Percentiles rank a stretch among this genome's conserved stretches.
These are phyloP conservation scores for Spicauda simplicius DNA, from an alignment of 2,888 invertebrate species.

Conservation along the genomic window DNA sequence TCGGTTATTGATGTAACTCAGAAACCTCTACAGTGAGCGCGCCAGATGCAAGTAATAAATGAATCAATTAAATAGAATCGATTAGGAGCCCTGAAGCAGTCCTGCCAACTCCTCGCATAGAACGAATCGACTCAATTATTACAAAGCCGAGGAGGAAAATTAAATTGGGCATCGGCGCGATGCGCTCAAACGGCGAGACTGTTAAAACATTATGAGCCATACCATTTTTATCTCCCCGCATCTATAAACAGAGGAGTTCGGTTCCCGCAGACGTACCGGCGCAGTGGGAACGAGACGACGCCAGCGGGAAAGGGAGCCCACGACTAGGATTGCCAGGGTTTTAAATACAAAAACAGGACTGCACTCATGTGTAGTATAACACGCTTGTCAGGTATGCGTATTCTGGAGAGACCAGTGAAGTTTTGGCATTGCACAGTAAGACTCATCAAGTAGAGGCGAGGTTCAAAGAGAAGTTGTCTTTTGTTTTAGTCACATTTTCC, in stretches of 20 bases:
- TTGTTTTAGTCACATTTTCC: no score
- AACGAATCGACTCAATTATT: slow-evolving; percentile 81
- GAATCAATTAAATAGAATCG: slow-evolving; percentile 73
- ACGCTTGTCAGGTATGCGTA: no score
- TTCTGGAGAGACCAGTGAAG: no score
- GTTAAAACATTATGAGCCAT: slow-evolving; percentile 83
- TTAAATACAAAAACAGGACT: not conserved
- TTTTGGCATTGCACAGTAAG: no score
- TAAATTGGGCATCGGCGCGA: slow-evolving; percentile 70
- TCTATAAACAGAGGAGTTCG: slow-evolving; percentile 66
- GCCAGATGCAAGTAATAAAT: slow-evolving; percentile 54
- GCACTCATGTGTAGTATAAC: no score
- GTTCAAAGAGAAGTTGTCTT: no score
- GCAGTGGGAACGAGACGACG: slow-evolving; percentile 68
- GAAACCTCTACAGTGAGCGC: not conserved
- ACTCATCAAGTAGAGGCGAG: no score
- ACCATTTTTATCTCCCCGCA: slow-evolving; percentile 79
- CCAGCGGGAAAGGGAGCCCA: slow-evolving; percentile 53
- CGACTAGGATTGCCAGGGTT: slow-evolving; percentile 37
- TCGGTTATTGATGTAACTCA: not conserved
- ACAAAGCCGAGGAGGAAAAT: slow-evolving; percentile 73
- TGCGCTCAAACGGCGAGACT: slow-evolving; percentile 68
- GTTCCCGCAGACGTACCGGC: slow-evolving; percentile 77
- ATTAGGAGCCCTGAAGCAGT: slow-evolving; percentile 61
- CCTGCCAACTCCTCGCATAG: slow-evolving; percentile 60